These are phyloP conservation scores for Actinemys pallida DNA, from an alignment of 2,113 vertebrate genomes.

Conservation along the genomic window DNA sequence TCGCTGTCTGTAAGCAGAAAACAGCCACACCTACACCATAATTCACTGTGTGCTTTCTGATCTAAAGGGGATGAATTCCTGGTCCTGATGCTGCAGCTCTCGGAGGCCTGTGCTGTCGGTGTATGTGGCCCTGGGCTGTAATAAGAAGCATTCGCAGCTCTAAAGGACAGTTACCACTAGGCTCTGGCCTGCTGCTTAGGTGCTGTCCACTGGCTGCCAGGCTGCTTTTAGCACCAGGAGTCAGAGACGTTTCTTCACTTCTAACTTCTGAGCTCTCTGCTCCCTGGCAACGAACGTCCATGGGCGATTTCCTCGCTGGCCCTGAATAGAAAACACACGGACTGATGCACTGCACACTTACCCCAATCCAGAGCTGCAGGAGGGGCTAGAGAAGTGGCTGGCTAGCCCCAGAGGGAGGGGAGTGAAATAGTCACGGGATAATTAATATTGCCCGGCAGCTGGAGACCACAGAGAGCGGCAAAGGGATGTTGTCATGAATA, in stretches of 20 bases:
- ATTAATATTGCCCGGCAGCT: not conserved
- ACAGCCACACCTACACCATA: fast-evolving
- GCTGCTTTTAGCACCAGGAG: no score
- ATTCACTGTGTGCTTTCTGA: not conserved
- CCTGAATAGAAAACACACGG: not conserved
- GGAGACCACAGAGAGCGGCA: not conserved
- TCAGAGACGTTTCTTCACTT: not conserved
- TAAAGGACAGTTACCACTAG: not conserved
- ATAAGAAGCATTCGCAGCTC: not conserved
- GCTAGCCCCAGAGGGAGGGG: not conserved
- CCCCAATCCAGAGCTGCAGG: fast-evolving
- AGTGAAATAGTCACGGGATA: not conserved
- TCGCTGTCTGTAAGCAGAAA: not conserved
- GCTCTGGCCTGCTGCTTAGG: not conserved
- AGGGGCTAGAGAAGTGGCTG: fast-evolving
- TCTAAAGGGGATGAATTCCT: not conserved
- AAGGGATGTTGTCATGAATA: not conserved
- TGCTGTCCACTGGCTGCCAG: not conserved
- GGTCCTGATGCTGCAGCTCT: not conserved
- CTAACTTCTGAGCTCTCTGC: not conserved
- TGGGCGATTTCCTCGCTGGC: not conserved
- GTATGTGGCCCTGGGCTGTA: not conserved
- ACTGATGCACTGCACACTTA: not conserved
- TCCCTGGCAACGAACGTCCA: not conserved
- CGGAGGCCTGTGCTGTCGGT: not conserved